Conservation (phyloP, 2,113 vertebrate genomes). For the Parus major region DNA sequence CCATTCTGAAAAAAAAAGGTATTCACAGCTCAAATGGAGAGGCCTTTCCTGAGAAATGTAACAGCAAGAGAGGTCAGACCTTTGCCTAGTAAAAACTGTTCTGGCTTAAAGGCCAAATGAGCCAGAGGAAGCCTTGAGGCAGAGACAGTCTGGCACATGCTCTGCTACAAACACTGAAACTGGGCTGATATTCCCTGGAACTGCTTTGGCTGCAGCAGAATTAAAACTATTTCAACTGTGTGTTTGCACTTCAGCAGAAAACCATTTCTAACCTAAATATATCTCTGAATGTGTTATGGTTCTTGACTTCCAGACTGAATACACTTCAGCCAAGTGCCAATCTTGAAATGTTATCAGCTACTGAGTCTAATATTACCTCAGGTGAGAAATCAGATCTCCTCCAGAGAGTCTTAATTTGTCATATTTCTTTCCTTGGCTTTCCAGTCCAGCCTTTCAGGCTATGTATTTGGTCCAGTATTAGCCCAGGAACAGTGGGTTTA, state of each 20-base stretch:
- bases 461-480: rapidly evolving
- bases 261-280: neutral
- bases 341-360: neutral
- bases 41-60: neutral
- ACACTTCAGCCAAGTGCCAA: neutral
- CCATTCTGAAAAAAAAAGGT: neutral
- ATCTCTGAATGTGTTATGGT: neutral
- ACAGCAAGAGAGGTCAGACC: neutral
- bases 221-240: neutral
- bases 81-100: neutral
- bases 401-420: neutral
- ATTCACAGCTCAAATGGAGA: neutral
- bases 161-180: neutral
- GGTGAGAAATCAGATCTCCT: neutral
- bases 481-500: neutral
- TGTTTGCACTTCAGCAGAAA: neutral
- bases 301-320: neutral
- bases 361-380: neutral
- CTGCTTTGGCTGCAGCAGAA: neutral
- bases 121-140: neutral
- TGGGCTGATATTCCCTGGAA: neutral
- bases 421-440: neutral
- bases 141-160: neutral
- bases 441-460: neutral
- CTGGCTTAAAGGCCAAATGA: neutral